These are phyloP conservation scores for Melinopterus prodromus DNA, from an alignment of 2,888 invertebrate genomes.

Conservation along the genomic window DNA sequence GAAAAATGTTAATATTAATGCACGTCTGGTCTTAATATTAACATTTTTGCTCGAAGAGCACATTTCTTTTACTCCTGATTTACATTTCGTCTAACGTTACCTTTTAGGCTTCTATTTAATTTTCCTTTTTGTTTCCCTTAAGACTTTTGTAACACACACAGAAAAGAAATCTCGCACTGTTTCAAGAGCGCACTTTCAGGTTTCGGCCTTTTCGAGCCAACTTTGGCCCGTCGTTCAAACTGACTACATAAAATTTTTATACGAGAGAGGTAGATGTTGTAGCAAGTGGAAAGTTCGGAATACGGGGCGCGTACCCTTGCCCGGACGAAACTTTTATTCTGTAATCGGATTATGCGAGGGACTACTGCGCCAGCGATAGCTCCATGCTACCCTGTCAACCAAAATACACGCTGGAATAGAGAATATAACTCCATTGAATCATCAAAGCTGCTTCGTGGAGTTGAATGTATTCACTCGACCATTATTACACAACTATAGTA, in stretches of 20 bases:
- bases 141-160: not conserved
- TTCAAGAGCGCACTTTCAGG: not conserved
- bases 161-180: not conserved
- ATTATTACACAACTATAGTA: not conserved
- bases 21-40: too few relatives aligned
- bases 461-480: not conserved
- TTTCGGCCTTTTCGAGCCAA: not conserved
- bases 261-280: not conserved
- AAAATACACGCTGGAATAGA: not conserved
- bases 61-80: not conserved
- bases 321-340: not conserved
- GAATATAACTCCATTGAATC: not conserved
- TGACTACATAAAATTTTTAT: slow-evolving; percentile 4
- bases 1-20: too few relatives aligned
- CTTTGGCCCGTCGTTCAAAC: not conserved
- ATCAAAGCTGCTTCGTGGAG: not conserved
- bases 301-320: not conserved
- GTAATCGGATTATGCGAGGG: not conserved
- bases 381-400: not conserved
- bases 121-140: not conserved
- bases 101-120: not conserved
- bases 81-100: not conserved
- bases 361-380: not conserved
- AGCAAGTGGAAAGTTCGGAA: not conserved
- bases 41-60: not conserved